A percentile compares a stretch with the other conserved stretches of the same genome.
Conservation (phyloP, 2,113 vertebrate genomes). For the Mionectes macconnelli region DNA sequence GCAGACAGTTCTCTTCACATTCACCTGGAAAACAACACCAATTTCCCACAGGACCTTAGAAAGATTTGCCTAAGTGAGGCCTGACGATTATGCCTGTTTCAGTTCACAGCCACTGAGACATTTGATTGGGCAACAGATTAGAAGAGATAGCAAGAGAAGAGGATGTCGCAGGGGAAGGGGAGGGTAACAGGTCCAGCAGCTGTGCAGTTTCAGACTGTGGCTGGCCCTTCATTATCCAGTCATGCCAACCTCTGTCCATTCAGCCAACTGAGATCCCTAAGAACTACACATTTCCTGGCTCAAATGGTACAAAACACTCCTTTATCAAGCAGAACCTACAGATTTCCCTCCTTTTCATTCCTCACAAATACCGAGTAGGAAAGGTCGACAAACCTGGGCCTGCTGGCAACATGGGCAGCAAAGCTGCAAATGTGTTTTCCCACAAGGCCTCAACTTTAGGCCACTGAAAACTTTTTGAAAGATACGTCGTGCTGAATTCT, state of each 20-base stretch:
- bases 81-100: neutral
- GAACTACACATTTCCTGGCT: neutral
- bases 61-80: neutral
- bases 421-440: accelerated
- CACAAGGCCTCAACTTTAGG: neutral
- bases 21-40: neutral
- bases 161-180: neutral
- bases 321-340: neutral
- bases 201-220: neutral
- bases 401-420: neutral
- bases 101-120: neutral
- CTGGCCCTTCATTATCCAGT: neutral
- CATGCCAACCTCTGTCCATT: neutral
- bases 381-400: neutral
- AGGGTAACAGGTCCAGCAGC: neutral
- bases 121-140: neutral
- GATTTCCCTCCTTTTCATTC: neutral
- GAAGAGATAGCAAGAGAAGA: neutral
- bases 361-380: neutral
- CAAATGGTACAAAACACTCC: neutral
- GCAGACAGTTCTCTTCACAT: neutral
- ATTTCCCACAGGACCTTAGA: neutral
- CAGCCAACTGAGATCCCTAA: neutral
- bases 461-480: neutral
- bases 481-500: accelerated